These are phyloP conservation scores for Ophraella communa DNA, from an alignment of 2,888 invertebrate genomes.

Conservation along the genomic window DNA sequence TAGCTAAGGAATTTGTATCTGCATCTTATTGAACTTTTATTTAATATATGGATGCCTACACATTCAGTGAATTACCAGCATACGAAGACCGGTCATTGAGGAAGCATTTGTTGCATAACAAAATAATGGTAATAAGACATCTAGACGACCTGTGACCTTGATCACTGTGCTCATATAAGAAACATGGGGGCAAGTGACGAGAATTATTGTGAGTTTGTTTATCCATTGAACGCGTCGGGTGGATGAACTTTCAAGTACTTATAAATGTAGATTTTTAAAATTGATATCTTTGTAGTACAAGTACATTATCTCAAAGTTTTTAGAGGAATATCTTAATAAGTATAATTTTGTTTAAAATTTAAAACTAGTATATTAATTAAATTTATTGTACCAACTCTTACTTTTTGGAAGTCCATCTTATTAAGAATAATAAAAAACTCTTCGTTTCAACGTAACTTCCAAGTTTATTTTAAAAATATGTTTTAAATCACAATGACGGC, in stretches of 20 bases:
- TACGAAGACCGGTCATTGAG: slow-evolving; percentile 16
- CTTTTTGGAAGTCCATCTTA: too few relatives aligned
- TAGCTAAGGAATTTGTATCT: neutral
- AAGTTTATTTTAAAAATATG: too few relatives aligned
- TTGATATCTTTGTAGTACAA: neutral
- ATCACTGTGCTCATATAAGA: slow-evolving; percentile 3
- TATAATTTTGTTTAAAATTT: too few relatives aligned
- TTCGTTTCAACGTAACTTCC: too few relatives aligned
- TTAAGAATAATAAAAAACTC: too few relatives aligned
- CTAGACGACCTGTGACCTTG: slow-evolving; percentile 28
- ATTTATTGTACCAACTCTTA: too few relatives aligned
- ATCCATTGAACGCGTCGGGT: neutral
- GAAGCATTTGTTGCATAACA: slow-evolving; percentile 24
- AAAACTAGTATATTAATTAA: too few relatives aligned
- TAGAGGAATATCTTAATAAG: too few relatives aligned
- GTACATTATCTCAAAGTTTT: too few relatives aligned
- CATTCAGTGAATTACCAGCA: slow-evolving; percentile 11
- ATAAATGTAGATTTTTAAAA: neutral
- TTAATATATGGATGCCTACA: slow-evolving; percentile 6
- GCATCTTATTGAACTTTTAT: neutral
- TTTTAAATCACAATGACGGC: too few relatives aligned
- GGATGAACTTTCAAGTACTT: neutral
- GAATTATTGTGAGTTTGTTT: neutral
- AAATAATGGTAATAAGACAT: slow-evolving; percentile 25
- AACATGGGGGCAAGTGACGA: slow-evolving; percentile 5